These are phyloP conservation scores for Parochlus steinenii DNA, from an alignment of 2,888 invertebrate species.

Conservation along the genomic window DNA sequence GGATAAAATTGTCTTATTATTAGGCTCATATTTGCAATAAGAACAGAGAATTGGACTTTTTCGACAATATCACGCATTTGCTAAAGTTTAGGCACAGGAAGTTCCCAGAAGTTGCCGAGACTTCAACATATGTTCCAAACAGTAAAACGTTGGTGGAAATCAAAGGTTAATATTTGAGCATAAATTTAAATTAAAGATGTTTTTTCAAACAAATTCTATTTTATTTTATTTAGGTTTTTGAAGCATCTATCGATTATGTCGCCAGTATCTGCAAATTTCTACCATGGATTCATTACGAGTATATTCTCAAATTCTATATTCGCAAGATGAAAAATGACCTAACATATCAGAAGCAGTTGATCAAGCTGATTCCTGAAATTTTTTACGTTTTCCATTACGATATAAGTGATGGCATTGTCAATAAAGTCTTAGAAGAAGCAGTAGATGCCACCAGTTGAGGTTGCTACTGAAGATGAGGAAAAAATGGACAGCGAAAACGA, in stretches of 20 bases:
- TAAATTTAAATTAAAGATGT: too few relatives aligned
- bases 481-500: too few relatives aligned
- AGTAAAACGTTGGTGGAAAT: slow-evolving; percentile 58
- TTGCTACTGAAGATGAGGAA: too few relatives aligned
- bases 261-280: slow-evolving; percentile 41
- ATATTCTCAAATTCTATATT: slow-evolving; percentile 64
- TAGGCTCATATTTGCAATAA: too few relatives aligned
- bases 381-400: slow-evolving; percentile 89
- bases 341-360: slow-evolving; percentile 69
- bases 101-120: slow-evolving; percentile 48
- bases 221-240: too few relatives aligned
- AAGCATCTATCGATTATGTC: slow-evolving; percentile 46
- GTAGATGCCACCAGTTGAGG: too few relatives aligned
- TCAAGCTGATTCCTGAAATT: slow-evolving; percentile 57
- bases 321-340: slow-evolving; percentile 41
- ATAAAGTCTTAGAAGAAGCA: slow-evolving; percentile 23
- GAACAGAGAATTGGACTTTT: slow-evolving; percentile 84
- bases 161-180: too few relatives aligned
- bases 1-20: slow-evolving; percentile 58
- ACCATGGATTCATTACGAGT: slow-evolving; percentile 82
- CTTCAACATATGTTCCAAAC: slow-evolving; percentile 40
- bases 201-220: too few relatives aligned
- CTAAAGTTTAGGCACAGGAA: slow-evolving; percentile 71
- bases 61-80: slow-evolving; percentile 78
- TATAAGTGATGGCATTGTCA: slow-evolving; percentile 41